A percentile compares a stretch with the other conserved stretches of the same genome.
Evolutionary conservation across 2,888 invertebrate genomes (phyloP).

Genomic region (Dioctria rufipes): DNA sequence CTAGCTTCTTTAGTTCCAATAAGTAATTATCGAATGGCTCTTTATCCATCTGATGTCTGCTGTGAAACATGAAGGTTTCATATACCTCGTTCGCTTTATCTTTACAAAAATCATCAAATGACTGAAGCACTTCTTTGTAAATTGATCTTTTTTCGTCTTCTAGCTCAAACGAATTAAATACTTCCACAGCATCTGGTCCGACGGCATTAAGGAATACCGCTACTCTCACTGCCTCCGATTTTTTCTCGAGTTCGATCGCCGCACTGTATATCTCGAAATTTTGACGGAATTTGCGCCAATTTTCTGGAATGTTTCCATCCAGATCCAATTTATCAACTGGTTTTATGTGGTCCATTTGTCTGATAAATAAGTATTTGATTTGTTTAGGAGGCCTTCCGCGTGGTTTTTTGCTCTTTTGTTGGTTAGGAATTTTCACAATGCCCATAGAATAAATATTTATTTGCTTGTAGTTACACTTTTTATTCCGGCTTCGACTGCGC

Average conservation of each 20-base stretch:
- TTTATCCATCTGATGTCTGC: too few relatives aligned
- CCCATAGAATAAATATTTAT: neutral
- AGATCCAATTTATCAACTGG: conserved; percentile 17
- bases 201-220: neutral
- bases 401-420: neutral
- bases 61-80: neutral
- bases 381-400: conserved; percentile 24
- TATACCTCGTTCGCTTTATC: conserved; percentile 8
- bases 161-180: conserved; percentile 18
- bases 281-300: conserved; percentile 3
- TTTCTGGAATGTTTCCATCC: conserved; percentile 17
- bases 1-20: too few relatives aligned
- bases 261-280: conserved; percentile 25
- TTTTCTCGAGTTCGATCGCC: conserved; percentile 20
- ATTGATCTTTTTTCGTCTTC: neutral
- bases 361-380: neutral
- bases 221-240: conserved; percentile 8
- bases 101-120: conserved; percentile 22
- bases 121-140: neutral
- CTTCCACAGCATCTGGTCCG: conserved; percentile 25
- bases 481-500: too few relatives aligned
- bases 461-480: too few relatives aligned
- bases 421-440: neutral
- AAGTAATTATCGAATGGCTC: neutral
- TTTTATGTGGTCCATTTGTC: conserved; percentile 4